Evolutionary conservation across 2,797 vertebrate species (phyloP).

Genomic region (Paramormyrops hopkinsi): DNA sequence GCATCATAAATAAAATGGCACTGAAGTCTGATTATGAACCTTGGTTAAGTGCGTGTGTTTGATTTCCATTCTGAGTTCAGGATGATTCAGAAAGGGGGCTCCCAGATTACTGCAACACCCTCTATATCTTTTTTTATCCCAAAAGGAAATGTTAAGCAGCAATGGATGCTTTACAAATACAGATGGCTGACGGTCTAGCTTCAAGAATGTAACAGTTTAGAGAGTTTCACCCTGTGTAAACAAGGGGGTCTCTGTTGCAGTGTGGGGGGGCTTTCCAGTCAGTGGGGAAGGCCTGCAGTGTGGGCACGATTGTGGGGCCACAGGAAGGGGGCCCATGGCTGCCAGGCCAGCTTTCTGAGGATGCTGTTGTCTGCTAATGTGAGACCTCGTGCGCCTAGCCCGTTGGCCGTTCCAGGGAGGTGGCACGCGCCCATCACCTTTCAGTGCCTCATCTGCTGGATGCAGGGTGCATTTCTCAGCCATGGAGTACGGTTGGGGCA

Average conservation of each 20-base stretch:
- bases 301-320: not conserved
- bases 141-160: not conserved
- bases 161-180: not conserved
- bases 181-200: not conserved
- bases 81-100: not conserved
- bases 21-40: not conserved
- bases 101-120: not conserved
- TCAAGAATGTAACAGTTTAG: not conserved
- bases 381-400: not conserved
- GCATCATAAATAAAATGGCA: not conserved
- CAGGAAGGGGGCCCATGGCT: not conserved
- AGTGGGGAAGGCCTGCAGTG: not conserved
- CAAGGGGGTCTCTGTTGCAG: slow-evolving; percentile 33
- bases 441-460: not conserved
- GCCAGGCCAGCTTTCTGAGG: not conserved
- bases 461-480: not conserved
- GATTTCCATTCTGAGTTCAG: not conserved
- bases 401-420: not conserved
- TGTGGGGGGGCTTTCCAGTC: slow-evolving; percentile 17
- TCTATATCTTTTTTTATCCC: not conserved
- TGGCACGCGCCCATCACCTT: not conserved
- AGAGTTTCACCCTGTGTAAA: slow-evolving; percentile 20
- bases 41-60: not conserved
- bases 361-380: not conserved
- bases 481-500: not conserved